Percentiles rank a stretch among this genome's conserved stretches.
These are phyloP conservation scores for Takifugu ocellatus DNA, from an alignment of 2,797 vertebrate genomes.

Conservation along the genomic window DNA sequence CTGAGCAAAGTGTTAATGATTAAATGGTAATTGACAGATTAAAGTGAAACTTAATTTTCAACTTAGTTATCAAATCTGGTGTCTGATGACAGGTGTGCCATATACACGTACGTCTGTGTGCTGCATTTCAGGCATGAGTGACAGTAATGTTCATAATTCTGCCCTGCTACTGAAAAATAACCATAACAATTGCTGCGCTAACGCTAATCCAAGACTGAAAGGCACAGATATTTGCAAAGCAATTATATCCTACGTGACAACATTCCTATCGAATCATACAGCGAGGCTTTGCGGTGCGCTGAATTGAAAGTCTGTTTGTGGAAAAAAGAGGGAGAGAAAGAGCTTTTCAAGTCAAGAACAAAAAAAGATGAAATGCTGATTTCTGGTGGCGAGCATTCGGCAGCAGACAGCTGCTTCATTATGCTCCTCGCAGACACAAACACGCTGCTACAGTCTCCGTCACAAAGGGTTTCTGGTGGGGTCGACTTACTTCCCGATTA, in stretches of 20 bases:
- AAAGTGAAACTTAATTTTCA: conserved; percentile 24
- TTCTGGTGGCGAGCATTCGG: conserved; percentile 63
- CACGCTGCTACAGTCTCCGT: conserved; percentile 58
- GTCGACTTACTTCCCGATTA: conserved; percentile 39
- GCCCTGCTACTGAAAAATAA: conserved; percentile 66
- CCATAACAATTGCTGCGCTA: conserved; percentile 68
- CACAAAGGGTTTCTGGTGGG: conserved; percentile 34
- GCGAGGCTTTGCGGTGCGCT: conserved; percentile 54
- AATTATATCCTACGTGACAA: conserved; percentile 68
- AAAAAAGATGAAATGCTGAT: conserved; percentile 60
- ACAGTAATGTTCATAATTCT: conserved; percentile 60
- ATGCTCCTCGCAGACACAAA: conserved; percentile 52
- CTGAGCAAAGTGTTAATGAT: conserved; percentile 33
- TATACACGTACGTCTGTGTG: conserved; percentile 26
- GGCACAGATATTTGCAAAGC: conserved; percentile 77
- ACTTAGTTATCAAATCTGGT: conserved; percentile 40
- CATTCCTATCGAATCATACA: conserved; percentile 71
- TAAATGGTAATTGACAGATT: conserved; percentile 32
- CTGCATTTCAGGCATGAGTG: conserved; percentile 47
- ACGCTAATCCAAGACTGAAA: conserved; percentile 69
- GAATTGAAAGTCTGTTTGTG: conserved; percentile 49
- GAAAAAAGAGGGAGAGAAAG: conserved; percentile 15
- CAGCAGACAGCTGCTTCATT: conserved; percentile 68
- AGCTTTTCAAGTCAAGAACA: conserved; percentile 63
- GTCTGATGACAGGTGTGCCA: conserved; percentile 27